A percentile compares a stretch with the other conserved stretches of the same genome.
These are phyloP conservation scores for Phrynosoma platyrhinos DNA, from an alignment of 2,113 vertebrate genomes.

Conservation along the genomic window DNA sequence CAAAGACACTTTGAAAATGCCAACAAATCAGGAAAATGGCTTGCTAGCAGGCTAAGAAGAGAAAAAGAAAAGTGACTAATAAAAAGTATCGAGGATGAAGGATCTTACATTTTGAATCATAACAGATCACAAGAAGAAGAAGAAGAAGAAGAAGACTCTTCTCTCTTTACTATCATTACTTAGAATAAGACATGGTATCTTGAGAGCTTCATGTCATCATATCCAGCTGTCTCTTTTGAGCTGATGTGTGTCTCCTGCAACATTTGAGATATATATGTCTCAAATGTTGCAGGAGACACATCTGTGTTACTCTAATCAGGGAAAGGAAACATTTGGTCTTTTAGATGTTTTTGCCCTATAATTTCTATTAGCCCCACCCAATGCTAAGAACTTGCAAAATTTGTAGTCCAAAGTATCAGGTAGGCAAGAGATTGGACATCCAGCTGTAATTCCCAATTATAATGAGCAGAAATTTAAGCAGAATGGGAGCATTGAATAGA, in stretches of 20 bases:
- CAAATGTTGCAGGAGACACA: conserved; percentile 30
- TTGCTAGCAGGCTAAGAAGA: too few relatives aligned
- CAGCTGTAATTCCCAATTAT: conserved; percentile 44
- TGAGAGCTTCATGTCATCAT: not conserved
- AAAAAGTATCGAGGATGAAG: too few relatives aligned
- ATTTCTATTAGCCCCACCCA: too few relatives aligned
- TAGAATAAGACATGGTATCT: not conserved
- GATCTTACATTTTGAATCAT: not conserved
- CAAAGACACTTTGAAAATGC: too few relatives aligned
- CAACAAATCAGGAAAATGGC: too few relatives aligned
- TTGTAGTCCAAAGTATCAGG: too few relatives aligned
- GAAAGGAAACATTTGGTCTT: too few relatives aligned
- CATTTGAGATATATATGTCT: too few relatives aligned
- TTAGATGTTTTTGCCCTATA: too few relatives aligned
- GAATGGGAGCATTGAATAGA: not conserved
- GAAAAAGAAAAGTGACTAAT: too few relatives aligned
- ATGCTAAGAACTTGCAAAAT: too few relatives aligned
- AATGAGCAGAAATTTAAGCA: not conserved
- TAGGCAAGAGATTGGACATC: too few relatives aligned
- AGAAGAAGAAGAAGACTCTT: not conserved
- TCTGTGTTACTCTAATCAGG: conserved; percentile 46
- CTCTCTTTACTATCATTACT: conserved; percentile 14
- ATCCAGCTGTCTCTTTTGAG: conserved; percentile 10
- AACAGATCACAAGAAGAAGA: not conserved
- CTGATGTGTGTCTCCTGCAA: conserved; percentile 44